A percentile compares a stretch with the other conserved stretches of the same genome.
Conservation (phyloP, 2,888 invertebrate species). For the Metallyticus violacea region DNA sequence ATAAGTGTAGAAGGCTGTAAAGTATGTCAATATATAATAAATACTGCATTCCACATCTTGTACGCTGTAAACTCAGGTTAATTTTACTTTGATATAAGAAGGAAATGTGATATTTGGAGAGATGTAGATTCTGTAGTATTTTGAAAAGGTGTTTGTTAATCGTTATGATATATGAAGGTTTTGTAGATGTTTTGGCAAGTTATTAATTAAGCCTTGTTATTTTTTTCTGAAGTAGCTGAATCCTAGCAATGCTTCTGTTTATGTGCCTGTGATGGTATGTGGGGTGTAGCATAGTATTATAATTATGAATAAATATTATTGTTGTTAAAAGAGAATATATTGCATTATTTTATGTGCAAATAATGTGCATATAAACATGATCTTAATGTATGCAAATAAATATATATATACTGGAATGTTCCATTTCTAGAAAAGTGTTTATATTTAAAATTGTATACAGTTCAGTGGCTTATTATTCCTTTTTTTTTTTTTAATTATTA, state of each 20-base stretch:
- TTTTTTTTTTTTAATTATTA: no score
- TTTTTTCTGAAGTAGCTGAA: background rate
- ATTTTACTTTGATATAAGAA: background rate
- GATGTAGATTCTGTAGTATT: background rate
- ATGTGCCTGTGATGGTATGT: constrained; percentile 4
- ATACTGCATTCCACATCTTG: background rate
- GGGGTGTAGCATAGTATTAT: background rate
- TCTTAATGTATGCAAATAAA: constrained; percentile 4
- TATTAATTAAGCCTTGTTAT: background rate
- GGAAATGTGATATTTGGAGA: background rate
- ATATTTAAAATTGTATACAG: background rate
- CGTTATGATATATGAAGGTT: background rate
- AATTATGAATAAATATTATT: background rate
- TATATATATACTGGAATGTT: background rate
- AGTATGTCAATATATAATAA: background rate
- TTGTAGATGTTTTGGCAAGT: background rate
- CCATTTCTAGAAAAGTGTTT: background rate
- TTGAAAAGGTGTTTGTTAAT: background rate
- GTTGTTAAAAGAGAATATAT: background rate
- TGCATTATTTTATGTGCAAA: background rate
- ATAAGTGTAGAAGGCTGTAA: background rate
- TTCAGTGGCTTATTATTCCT: no score
- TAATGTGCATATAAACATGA: background rate
- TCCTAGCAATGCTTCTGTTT: constrained; percentile 1
- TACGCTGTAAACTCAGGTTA: background rate